Base-by-base conservation (phyloP, 2,113 vertebrate genomes). In the Paralichthys olivaceus region DNA sequence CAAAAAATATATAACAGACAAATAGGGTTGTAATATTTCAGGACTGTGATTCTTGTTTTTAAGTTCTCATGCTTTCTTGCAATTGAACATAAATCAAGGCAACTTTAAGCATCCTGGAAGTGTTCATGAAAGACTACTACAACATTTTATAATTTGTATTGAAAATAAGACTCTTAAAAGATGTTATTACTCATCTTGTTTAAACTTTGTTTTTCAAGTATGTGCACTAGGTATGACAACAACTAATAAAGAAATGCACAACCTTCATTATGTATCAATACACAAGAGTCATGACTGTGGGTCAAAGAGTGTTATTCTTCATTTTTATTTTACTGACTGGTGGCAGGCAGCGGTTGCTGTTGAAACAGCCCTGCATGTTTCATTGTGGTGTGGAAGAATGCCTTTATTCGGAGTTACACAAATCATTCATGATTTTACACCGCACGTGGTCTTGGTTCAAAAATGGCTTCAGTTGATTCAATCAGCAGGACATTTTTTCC, bases 221-320 rank as follows among this genome's bases (percentile, higher is more conserved):
- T 9, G 49, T 49, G 19, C 12, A 49, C 5, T 20, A 49, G 1
- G 47, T 49, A 49, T 49, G 47, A 20, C 47, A 68, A 53, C 5
- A 56, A n/a, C 11, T 1, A 19, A 26, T 34, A 19, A 68, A n/a
- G 65, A 40, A 64, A 49, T 45, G 2, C 6, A 43, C 9, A 49
- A 45, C 5, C 40, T 61, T 60, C 22, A 76, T 43, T 26, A 26
- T 63, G 14, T 17, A 11, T 58, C 1, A 58, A 66, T 14, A 15
- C 43, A 81, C 26, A 78, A 63, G 43, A 63, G 22, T 6, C 29
- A 25, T 34, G 22, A 25, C 25, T 62, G 20, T 57, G 23, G 60
- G 57, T 73, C 23, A 69, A 66, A 20, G 72, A 60, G 55, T 72
- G 55, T 20, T 83, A 87, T 87, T 85, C 82, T 89, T 87, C 20